Evolutionary conservation across 2,797 vertebrate genomes (phyloP).

Genomic region (Cyclopterus lumpus): DNA sequence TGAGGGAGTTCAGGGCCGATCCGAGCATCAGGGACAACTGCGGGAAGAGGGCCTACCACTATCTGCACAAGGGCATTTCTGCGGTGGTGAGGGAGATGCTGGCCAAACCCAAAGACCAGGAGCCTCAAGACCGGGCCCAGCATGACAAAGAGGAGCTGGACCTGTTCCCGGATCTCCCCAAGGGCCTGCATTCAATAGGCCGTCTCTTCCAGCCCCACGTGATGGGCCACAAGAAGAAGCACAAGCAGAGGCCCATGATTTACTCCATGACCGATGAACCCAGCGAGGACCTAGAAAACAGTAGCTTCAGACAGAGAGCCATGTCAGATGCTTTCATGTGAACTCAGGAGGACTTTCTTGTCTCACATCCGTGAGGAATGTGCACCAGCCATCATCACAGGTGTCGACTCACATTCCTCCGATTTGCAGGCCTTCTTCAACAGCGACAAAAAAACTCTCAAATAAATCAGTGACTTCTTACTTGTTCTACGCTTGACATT

Average conservation of each 20-base stretch:
- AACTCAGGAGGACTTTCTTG: neutral
- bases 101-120: slow-evolving; percentile 75
- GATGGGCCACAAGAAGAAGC: slow-evolving; percentile 85
- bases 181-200: slow-evolving; percentile 86
- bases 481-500: neutral
- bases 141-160: slow-evolving; percentile 71
- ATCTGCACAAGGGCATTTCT: slow-evolving; percentile 82
- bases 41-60: slow-evolving; percentile 90
- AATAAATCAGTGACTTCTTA: neutral
- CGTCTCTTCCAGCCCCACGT: slow-evolving; percentile 86
- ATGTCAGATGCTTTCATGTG: slow-evolving; percentile 81
- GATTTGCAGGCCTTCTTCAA: neutral
- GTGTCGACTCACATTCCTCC: neutral
- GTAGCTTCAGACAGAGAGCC: slow-evolving; percentile 65
- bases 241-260: slow-evolving; percentile 80
- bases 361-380: neutral
- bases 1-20: slow-evolving; percentile 83
- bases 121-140: slow-evolving; percentile 39
- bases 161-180: slow-evolving; percentile 82
- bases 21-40: slow-evolving; percentile 88
- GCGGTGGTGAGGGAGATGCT: slow-evolving; percentile 82
- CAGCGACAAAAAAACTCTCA: neutral
- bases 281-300: slow-evolving; percentile 75
- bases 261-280: slow-evolving; percentile 71
- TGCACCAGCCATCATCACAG: neutral